Conservation (phyloP, 2,888 invertebrate species). For the Nomada fucata region DNA sequence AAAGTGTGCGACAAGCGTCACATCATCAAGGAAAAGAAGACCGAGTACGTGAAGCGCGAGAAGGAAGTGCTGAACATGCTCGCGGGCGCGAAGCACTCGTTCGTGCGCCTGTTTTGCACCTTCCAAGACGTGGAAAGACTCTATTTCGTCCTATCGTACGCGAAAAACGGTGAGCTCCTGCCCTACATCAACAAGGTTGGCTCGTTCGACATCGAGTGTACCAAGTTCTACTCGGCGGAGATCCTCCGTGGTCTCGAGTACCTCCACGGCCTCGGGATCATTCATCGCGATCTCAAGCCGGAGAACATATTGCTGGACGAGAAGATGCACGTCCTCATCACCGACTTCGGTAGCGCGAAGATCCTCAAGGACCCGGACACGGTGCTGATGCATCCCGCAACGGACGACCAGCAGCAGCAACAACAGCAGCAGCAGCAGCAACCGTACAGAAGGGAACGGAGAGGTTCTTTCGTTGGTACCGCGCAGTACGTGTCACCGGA, state of each 20-base stretch:
- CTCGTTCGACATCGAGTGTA: constrained; percentile 94
- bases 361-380: constrained; percentile 86
- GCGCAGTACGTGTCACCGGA: constrained; percentile 99
- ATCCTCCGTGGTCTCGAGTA: constrained; percentile 95
- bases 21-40: constrained; percentile 96
- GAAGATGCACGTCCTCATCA: constrained; percentile 97
- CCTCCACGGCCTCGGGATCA: constrained; percentile 94
- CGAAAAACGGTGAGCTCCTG: constrained; percentile 97
- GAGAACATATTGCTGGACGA: constrained; percentile 98
- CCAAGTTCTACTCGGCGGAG: constrained; percentile 97
- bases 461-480: constrained; percentile 97
- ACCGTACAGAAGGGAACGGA: constrained; percentile 86
- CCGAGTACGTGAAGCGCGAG: constrained; percentile 96
- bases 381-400: constrained; percentile 47
- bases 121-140: constrained; percentile 97
- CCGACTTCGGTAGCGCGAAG: constrained; percentile 99
- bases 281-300: constrained; percentile 98
- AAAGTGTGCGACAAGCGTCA: constrained; percentile 99
- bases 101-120: constrained; percentile 97
- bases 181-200: constrained; percentile 96
- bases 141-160: constrained; percentile 98
- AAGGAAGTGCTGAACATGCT: constrained; percentile 96
- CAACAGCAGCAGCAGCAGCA: constrained; percentile 64
- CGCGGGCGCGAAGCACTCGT: constrained; percentile 92
- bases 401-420: constrained; percentile 68